Evolutionary conservation across 1,140 invertebrate species (phyloP), one percentile per base, ranked within the genome.

Genomic region (Ceratina calcarata): DNA sequence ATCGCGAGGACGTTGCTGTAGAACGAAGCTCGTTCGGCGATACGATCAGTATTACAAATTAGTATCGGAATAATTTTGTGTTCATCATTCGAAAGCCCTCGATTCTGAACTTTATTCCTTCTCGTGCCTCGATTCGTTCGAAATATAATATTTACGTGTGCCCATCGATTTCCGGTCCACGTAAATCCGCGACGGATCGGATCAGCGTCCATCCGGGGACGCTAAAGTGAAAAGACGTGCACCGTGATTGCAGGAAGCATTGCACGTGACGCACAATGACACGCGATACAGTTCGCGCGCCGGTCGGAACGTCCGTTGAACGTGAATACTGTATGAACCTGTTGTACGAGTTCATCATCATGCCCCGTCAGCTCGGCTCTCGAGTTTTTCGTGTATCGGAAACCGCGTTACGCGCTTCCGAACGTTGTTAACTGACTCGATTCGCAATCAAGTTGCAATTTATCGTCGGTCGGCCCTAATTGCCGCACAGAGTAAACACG

Each of bases 161-260:
- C 72, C 27, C 78, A 86, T 51, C 72, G 64, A 79, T 85, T 89
- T 88, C 87, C 87, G 79, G 84, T 78, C 18, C 73, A 51, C 73
- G 49, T 77, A 78, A 79, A 78, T 22, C 69, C 76, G 51, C 67
- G 74, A 82, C 80, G 65, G 71, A 65, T 45, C 37, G 82, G 22
- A 51, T 55, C 57, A 61, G n/a, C 22, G 78, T 66, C 79, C 68
- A 67, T 80, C 68, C 57, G 68, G 53, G 71, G 68, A 84, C 64
- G 78, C 66, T 58, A 81, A 68, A 77, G 62, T 68, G 69, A 18
- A 53, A 18, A 58, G 27, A 72, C 77, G 69, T 81, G 75, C 67
- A 51, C 49, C 27, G 81, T 85, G 86, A 89, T 89, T 89, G 83
- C 87, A 82, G 86, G 84, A 89, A 89, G 80, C 76, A 53, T 79